Conservation (phyloP, 2,797 vertebrate genomes). For the Halcyon chelicuti region DNA sequence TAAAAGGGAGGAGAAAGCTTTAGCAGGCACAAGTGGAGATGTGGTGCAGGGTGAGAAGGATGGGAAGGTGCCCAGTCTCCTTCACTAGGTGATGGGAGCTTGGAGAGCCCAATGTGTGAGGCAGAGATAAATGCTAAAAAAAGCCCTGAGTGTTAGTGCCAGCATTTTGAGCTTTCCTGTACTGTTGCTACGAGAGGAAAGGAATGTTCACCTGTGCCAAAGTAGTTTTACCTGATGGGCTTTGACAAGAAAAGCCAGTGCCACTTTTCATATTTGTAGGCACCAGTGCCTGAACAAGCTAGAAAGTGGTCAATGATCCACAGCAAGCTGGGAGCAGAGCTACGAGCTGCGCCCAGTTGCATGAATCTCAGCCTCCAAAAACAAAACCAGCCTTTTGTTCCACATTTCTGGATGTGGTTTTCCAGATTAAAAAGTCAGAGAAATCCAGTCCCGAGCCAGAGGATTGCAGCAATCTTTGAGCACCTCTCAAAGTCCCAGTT, state of each 20-base stretch:
- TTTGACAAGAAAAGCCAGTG: background rate
- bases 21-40: background rate
- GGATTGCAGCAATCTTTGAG: background rate
- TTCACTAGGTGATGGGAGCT: background rate
- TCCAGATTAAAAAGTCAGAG: background rate
- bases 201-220: rapidly evolving
- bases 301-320: background rate
- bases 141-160: rapidly evolving
- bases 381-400: rapidly evolving
- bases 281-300: background rate
- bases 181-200: background rate
- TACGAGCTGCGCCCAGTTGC: background rate
- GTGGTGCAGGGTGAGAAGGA: background rate
- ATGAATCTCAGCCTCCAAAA: background rate
- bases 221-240: background rate
- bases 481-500: background rate
- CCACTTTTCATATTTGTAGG: background rate
- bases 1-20: background rate
- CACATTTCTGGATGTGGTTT: background rate
- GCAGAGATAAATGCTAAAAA: background rate
- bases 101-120: background rate
- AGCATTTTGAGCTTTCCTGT: background rate
- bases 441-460: background rate
- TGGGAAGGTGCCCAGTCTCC: background rate
- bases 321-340: background rate